Evolutionary conservation across 64 coral and sea anemone species (phyloP).

Genomic region (Acropora yongei): DNA sequence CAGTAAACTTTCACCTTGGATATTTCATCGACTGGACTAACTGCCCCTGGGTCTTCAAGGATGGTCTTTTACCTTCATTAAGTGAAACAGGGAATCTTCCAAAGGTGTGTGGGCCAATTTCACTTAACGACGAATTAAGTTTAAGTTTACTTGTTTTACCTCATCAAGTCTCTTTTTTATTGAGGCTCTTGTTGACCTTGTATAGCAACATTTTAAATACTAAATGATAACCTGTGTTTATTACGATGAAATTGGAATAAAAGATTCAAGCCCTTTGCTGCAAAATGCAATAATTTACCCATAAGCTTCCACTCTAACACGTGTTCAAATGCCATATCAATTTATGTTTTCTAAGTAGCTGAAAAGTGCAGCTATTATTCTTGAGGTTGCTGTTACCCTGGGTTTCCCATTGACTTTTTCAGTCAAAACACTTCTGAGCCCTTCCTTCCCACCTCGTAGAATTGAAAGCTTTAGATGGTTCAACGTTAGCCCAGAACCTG

Average conservation of each 20-base stretch:
- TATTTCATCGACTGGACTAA: no score
- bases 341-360: neutral
- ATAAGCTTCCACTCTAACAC: conserved; percentile 1
- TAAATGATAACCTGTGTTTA: neutral
- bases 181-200: neutral
- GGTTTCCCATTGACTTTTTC: conserved; percentile 19
- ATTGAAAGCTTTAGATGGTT: conserved; percentile 14
- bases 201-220: conserved; percentile 5
- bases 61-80: neutral
- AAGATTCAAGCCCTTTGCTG: conserved; percentile 15
- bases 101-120: conserved; percentile 14
- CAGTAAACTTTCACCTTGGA: no score
- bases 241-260: neutral
- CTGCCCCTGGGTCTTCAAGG: no score
- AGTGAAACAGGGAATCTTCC: conserved; percentile 26
- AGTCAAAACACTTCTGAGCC: conserved; percentile 23
- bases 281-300: conserved; percentile 5
- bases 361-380: conserved; percentile 27
- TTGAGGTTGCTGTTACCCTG: conserved; percentile 5
- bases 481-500: conserved; percentile 33
- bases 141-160: conserved; percentile 18
- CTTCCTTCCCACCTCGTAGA: conserved; percentile 29
- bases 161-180: conserved; percentile 13
- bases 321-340: neutral
- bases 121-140: neutral